Percentiles rank a stretch among this genome's conserved stretches.
Evolutionary conservation across 92 coral and sea anemone genomes (phyloP).

Genomic region (Pocillopora meandrina): DNA sequence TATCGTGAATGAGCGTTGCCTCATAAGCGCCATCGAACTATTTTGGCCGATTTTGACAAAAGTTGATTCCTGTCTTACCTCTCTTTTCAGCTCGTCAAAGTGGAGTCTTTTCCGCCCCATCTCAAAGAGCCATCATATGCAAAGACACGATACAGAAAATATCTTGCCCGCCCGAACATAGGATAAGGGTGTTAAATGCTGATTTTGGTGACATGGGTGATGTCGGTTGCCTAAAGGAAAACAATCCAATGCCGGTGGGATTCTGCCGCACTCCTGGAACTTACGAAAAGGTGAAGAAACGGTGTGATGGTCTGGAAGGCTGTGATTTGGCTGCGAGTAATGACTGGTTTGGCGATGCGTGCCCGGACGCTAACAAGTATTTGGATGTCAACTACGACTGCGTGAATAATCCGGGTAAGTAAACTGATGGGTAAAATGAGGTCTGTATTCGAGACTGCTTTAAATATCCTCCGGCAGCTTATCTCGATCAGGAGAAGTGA

Average conservation of each 20-base stretch:
- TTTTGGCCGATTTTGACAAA: too few relatives aligned
- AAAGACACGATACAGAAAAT: constrained; percentile 77
- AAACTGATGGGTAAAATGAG: too few relatives aligned
- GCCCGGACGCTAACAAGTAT: constrained; percentile 86
- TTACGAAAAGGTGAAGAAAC: constrained; percentile 67
- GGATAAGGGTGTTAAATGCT: constrained; percentile 75
- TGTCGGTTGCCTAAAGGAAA: constrained; percentile 65
- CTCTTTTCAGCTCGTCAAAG: constrained; percentile 23
- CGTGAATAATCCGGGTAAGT: constrained; percentile 62
- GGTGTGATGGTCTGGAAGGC: constrained; percentile 88
- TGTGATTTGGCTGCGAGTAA: constrained; percentile 85
- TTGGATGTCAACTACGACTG: constrained; percentile 90
- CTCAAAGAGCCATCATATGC: constrained; percentile 64
- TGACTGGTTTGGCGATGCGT: constrained; percentile 77
- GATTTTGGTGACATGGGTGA: constrained; percentile 87
- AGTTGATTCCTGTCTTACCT: too few relatives aligned
- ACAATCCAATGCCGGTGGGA: constrained; percentile 41
- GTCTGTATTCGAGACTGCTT: too few relatives aligned
- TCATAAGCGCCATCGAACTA: too few relatives aligned
- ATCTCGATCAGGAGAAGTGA: too few relatives aligned
- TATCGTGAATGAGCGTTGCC: too few relatives aligned
- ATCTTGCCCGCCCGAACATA: constrained; percentile 78
- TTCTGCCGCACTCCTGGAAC: constrained; percentile 88
- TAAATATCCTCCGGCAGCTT: too few relatives aligned
- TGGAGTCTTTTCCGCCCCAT: background rate